Evolutionary conservation across 1,140 invertebrate genomes (phyloP).

Genomic region (Drosophila ficusphila): DNA sequence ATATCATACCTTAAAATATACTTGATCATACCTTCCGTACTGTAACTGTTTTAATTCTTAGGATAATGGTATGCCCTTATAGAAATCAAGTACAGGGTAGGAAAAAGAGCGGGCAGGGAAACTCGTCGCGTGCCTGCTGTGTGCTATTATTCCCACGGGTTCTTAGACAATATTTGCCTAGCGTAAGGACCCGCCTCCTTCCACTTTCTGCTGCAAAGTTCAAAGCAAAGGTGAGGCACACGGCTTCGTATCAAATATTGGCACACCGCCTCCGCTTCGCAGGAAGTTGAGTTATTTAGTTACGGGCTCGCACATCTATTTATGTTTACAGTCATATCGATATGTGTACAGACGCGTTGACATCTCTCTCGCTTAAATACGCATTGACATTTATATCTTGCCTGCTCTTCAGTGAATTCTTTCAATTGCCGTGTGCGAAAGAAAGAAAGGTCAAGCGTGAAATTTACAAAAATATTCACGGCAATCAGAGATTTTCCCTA

Average conservation of each 20-base stretch:
- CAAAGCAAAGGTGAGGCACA: conserved; percentile 37
- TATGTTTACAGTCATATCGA: conserved; percentile 37
- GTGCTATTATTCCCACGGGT: conserved; percentile 55
- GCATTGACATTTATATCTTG: conserved; percentile 29
- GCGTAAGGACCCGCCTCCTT: conserved; percentile 1
- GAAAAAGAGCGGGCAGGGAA: neutral
- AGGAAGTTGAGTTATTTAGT: conserved; percentile 44
- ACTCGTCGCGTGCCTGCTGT: neutral
- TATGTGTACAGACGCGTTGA: conserved; percentile 10
- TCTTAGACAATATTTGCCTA: conserved; percentile 53
- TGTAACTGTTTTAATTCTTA: neutral
- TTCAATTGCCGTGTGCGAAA: conserved; percentile 7
- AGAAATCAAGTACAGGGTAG: neutral
- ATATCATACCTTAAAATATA: no score
- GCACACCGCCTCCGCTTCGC: neutral
- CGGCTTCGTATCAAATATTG: conserved; percentile 36
- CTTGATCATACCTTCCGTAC: no score
- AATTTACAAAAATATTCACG: conserved; percentile 34
- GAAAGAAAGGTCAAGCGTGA: conserved; percentile 31
- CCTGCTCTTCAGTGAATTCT: neutral
- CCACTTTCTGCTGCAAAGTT: conserved; percentile 13
- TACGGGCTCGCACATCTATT: conserved; percentile 31
- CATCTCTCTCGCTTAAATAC: conserved; percentile 9
- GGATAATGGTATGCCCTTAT: neutral
- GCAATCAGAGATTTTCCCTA: conserved; percentile 7